Percentiles rank a stretch among this genome's conserved stretches.
These are phyloP conservation scores for Hydrocynus forskahlii DNA, from an alignment of 2,797 vertebrate species.

Conservation along the genomic window DNA sequence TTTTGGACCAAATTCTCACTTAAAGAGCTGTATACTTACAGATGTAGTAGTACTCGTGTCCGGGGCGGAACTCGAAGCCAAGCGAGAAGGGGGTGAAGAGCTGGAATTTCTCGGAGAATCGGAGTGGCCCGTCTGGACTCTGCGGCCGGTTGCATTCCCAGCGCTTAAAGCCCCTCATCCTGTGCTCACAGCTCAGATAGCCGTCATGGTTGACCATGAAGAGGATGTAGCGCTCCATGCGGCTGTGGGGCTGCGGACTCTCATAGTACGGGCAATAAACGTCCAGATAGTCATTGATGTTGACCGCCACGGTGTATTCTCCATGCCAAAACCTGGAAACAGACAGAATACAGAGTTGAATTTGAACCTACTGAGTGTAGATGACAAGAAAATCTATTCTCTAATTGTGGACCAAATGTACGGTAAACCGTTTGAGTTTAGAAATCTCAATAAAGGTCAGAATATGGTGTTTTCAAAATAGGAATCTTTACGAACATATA, in stretches of 20 bases:
- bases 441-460: no score
- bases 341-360: neutral
- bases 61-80: constrained; percentile 95
- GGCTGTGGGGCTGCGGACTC: constrained; percentile 85
- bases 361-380: neutral
- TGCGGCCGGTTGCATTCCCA: constrained; percentile 96
- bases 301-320: constrained; percentile 93
- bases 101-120: constrained; percentile 98
- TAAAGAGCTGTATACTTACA: no score
- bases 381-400: no score
- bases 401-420: no score
- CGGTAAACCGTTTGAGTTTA: no score
- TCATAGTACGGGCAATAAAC: constrained; percentile 97
- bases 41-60: constrained; percentile 97
- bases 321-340: constrained; percentile 85
- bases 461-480: no score
- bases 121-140: constrained; percentile 90
- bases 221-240: constrained; percentile 92
- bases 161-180: constrained; percentile 94
- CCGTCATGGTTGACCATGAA: constrained; percentile 97
- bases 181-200: constrained; percentile 91
- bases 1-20: no score
- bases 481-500: no score
- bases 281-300: constrained; percentile 97
- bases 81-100: constrained; percentile 98